phyloP scores from a whole-genome alignment of 1,140 invertebrate genomes.

The Drosophila truncata region DNA sequence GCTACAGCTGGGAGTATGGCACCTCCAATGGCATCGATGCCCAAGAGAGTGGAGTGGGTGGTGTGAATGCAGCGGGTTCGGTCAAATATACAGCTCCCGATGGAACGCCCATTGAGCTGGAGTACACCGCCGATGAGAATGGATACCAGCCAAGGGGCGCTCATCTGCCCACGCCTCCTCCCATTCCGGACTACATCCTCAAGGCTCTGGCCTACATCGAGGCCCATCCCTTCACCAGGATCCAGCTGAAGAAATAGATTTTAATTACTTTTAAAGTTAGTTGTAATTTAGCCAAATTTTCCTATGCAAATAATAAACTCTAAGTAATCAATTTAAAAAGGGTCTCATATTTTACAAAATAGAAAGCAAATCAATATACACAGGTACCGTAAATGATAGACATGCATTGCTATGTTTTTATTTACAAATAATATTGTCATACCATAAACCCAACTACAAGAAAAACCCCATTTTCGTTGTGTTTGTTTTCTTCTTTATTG shows the following conservation, averaged over 20 bases:
- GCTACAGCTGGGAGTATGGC: constrained; percentile 86
- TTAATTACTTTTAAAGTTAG: constrained; percentile 5
- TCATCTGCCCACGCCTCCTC: constrained; percentile 91
- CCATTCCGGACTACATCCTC: constrained; percentile 91
- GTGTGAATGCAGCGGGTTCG: constrained; percentile 59
- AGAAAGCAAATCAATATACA: no score
- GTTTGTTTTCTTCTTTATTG: constrained; percentile 51
- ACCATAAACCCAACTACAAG: not conserved
- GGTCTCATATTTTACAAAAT: not conserved
- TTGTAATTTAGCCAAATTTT: constrained; percentile 40
- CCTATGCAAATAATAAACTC: constrained; percentile 7
- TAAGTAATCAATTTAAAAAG: constrained; percentile 16
- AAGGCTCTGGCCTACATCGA: constrained; percentile 87
- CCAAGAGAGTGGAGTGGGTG: constrained; percentile 86
- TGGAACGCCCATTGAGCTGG: constrained; percentile 85
- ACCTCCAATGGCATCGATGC: constrained; percentile 88
- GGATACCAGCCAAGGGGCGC: constrained; percentile 91
- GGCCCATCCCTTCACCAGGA: constrained; percentile 85
- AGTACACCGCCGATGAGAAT: constrained; percentile 92
- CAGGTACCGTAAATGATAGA: no score
- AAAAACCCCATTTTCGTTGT: not conserved
- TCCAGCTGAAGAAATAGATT: constrained; percentile 63
- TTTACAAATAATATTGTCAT: not conserved
- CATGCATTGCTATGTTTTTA: no score
- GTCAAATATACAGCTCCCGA: constrained; percentile 80